Evolutionary conservation across 2,888 invertebrate genomes (phyloP).

Genomic region (Cecidostiba fungosa): DNA sequence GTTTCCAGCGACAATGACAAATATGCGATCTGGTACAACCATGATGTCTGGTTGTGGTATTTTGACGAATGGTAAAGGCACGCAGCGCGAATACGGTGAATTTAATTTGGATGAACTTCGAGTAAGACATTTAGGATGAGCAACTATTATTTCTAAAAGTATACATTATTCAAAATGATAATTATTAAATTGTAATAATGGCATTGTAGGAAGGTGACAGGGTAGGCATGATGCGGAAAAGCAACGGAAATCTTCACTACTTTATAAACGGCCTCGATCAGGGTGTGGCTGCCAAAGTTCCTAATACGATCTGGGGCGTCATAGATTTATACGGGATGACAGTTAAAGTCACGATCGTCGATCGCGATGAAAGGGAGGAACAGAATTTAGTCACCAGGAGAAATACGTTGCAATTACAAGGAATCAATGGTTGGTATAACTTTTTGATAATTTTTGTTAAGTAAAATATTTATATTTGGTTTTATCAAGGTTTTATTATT

Average conservation of each 20-base stretch:
- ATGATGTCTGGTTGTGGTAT: slow-evolving; percentile 99
- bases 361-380: slow-evolving; percentile 89
- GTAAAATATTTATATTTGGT: background rate
- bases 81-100: slow-evolving; percentile 94
- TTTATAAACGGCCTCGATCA: slow-evolving; percentile 96
- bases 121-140: slow-evolving; percentile 80
- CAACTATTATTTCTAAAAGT: background rate
- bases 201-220: slow-evolving; percentile 90
- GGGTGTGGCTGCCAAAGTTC: slow-evolving; percentile 93
- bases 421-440: slow-evolving; percentile 66
- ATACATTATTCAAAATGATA: background rate
- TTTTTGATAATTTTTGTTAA: background rate
- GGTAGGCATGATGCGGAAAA: slow-evolving; percentile 94
- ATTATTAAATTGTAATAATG: background rate
- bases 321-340: slow-evolving; percentile 98
- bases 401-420: slow-evolving; percentile 83
- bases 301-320: slow-evolving; percentile 93
- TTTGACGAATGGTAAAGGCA: slow-evolving; percentile 97
- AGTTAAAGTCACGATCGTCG: slow-evolving; percentile 93
- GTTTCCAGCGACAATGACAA: slow-evolving; percentile 98
- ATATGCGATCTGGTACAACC: slow-evolving; percentile 93
- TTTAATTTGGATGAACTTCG: slow-evolving; percentile 96
- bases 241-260: slow-evolving; percentile 93
- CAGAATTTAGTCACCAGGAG: slow-evolving; percentile 88
- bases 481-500: background rate